These are phyloP conservation scores for Mormyrus hasselquistii DNA, from an alignment of 2,797 vertebrate genomes.

Conservation along the genomic window DNA sequence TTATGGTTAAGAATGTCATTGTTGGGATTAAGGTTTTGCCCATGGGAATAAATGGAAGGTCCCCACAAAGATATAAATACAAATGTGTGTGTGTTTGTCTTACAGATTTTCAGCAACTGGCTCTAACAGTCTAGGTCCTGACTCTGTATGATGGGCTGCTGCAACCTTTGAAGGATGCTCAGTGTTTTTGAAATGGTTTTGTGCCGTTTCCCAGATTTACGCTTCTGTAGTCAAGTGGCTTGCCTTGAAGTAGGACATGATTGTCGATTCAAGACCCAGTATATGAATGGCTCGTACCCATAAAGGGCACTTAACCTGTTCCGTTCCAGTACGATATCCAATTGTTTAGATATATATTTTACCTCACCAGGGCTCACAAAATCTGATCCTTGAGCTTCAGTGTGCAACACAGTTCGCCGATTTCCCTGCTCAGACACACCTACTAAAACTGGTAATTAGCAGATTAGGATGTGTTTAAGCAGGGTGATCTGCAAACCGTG, in stretches of 20 bases:
- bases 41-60: background rate
- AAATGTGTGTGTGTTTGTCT: background rate
- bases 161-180: background rate
- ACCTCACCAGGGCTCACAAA: background rate
- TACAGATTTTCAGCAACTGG: background rate
- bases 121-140: background rate
- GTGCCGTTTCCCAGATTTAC: background rate
- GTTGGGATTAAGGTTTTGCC: background rate
- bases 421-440: background rate
- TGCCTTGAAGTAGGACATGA: background rate
- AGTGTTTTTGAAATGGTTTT: background rate
- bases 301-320: background rate
- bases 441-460: background rate
- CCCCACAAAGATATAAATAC: background rate
- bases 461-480: background rate
- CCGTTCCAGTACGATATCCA: background rate
- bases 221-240: background rate
- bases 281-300: background rate
- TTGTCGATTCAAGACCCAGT: background rate
- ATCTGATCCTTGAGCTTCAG: background rate
- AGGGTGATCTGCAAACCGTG: background rate
- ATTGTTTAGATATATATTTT: background rate
- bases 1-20: background rate
- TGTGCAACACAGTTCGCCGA: background rate
- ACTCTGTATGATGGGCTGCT: background rate